These are phyloP conservation scores for Chrosomus eos DNA, from an alignment of 2,797 vertebrate species.

Conservation along the genomic window DNA sequence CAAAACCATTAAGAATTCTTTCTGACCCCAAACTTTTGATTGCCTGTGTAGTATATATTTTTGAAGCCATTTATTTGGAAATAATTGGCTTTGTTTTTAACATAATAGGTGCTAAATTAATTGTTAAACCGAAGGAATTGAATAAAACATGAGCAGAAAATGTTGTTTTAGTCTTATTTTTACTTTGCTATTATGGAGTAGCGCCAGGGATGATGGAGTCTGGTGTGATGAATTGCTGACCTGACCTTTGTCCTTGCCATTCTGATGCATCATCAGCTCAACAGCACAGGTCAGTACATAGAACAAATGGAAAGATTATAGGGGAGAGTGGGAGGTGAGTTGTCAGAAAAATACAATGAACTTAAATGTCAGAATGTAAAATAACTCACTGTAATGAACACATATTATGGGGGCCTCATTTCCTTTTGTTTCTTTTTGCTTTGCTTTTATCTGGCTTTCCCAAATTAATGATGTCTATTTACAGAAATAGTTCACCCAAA, in stretches of 20 bases:
- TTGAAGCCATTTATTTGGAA: background rate
- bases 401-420: background rate
- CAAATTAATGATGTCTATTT: background rate
- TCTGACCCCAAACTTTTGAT: background rate
- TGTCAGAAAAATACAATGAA: conserved; percentile 14
- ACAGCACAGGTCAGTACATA: conserved; percentile 13
- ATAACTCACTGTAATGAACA: background rate
- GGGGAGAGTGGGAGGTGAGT: background rate
- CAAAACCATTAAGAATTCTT: no score
- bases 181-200: background rate
- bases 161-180: conserved; percentile 4
- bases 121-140: background rate
- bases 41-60: background rate
- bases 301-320: conserved; percentile 33
- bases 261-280: conserved; percentile 27
- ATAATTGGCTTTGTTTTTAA: background rate
- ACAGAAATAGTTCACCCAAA: background rate
- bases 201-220: background rate
- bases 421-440: background rate
- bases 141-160: background rate
- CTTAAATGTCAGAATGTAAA: conserved; percentile 16
- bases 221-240: conserved; percentile 24
- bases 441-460: background rate
- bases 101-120: background rate
- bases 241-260: conserved; percentile 31